Conservation (phyloP, 37 sponge, comb jelly and placozoan species). For the Spongilla lacustris region DNA sequence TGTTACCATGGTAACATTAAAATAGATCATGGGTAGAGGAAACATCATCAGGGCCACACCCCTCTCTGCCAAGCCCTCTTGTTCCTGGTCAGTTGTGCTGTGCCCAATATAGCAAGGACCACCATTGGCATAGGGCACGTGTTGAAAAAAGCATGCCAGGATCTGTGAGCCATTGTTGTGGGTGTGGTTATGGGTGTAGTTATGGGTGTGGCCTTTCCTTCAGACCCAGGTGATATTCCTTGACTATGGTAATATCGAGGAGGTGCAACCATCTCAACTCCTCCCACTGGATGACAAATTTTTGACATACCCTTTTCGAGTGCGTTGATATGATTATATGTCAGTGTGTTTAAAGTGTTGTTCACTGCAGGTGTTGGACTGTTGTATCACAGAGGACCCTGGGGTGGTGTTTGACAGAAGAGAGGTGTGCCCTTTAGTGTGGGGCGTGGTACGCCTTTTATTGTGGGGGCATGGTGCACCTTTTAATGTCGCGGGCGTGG, state of each 20-base stretch:
- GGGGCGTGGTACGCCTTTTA: neutral
- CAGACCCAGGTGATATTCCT: neutral
- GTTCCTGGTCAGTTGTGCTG: slow-evolving; percentile 4
- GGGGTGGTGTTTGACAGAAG: neutral
- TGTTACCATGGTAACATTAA: neutral
- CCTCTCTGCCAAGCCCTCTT: neutral
- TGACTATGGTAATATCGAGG: neutral
- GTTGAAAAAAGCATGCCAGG: neutral
- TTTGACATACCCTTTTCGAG: neutral
- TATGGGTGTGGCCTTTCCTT: neutral
- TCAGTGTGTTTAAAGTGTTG: neutral
- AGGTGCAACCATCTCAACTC: neutral
- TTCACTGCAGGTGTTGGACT: neutral
- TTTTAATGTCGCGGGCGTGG: too few relatives aligned
- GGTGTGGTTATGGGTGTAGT: too few relatives aligned
- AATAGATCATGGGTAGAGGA: neutral
- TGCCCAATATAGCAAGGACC: neutral
- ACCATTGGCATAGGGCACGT: neutral
- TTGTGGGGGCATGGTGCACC: too few relatives aligned
- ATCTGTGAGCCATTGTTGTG: neutral
- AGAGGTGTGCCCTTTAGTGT: neutral
- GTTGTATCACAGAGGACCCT: neutral
- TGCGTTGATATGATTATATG: neutral
- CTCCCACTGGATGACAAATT: neutral
- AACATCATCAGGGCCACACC: neutral